Evolutionary conservation across 2,113 vertebrate genomes (phyloP).

Genomic region (Lagopus leucura): DNA sequence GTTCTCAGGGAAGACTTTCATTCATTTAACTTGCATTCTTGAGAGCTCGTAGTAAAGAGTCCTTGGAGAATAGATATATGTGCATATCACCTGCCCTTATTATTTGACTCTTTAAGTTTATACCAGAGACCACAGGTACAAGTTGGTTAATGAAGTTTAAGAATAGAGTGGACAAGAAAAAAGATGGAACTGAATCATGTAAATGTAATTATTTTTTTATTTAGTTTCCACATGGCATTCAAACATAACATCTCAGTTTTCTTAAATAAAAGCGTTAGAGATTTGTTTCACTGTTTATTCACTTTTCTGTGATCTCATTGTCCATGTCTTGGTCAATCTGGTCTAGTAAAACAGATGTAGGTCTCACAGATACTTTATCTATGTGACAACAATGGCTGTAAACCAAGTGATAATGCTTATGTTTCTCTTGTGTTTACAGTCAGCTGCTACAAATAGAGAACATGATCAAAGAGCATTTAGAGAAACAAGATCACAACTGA

Average conservation of each 20-base stretch:
- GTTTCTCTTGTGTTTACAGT: neutral
- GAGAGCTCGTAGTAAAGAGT: constrained; percentile 57
- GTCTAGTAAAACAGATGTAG: neutral
- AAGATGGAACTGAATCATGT: constrained; percentile 48
- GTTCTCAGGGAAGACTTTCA: constrained; percentile 30
- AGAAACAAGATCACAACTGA: neutral
- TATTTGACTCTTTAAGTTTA: constrained; percentile 12
- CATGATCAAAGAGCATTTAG: neutral
- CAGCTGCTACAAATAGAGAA: neutral
- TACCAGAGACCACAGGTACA: neutral
- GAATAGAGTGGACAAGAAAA: constrained; percentile 56
- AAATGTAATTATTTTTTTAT: constrained; percentile 24
- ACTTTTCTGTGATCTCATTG: neutral
- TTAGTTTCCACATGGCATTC: constrained; percentile 21
- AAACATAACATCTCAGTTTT: constrained; percentile 21
- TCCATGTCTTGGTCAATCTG: neutral
- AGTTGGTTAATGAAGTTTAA: constrained; percentile 43
- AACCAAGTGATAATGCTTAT: neutral
- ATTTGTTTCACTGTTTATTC: neutral
- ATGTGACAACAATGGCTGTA: neutral
- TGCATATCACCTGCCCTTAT: constrained; percentile 21
- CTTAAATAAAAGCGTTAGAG: neutral
- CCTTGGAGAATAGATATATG: constrained; percentile 53
- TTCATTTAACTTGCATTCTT: constrained; percentile 67
- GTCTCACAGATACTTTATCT: neutral